Evolutionary conservation across 2,113 vertebrate species (phyloP).

Genomic region (Channa maculata): DNA sequence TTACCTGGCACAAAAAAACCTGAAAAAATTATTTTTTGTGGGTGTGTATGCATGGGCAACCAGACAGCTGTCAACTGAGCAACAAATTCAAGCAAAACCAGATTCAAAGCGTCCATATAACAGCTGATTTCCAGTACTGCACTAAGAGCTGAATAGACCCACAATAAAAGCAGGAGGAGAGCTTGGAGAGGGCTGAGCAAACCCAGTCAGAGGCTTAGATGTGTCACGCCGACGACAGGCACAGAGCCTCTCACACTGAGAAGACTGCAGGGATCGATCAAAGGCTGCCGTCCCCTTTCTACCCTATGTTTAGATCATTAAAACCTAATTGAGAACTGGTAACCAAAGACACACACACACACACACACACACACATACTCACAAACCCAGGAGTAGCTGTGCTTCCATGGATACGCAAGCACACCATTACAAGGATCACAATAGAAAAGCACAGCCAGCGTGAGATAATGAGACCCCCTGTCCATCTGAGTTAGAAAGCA

Average conservation of each 20-base stretch:
- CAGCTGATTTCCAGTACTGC: conserved; percentile 13
- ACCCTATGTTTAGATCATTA: conserved; percentile 61
- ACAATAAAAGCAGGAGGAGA: conserved; percentile 10
- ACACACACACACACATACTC: conserved; percentile 9
- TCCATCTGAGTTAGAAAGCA: conserved; percentile 53
- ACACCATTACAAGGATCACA: conserved; percentile 35
- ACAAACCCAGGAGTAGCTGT: neutral
- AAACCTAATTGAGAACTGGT: conserved; percentile 59
- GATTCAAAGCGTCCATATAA: neutral
- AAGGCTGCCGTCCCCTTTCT: conserved; percentile 43
- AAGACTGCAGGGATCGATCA: conserved; percentile 65
- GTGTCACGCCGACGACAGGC: conserved; percentile 41
- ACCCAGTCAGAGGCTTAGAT: conserved; percentile 40
- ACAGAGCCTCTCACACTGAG: conserved; percentile 40
- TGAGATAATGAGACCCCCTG: conserved; percentile 52
- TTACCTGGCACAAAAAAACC: too few species aligned
- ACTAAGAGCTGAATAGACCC: conserved; percentile 18
- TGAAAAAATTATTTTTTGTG: too few species aligned
- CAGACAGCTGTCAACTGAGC: neutral
- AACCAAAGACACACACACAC: conserved; percentile 24
- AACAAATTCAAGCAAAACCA: conserved; percentile 34
- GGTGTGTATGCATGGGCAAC: too few species aligned
- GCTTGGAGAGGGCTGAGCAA: conserved; percentile 16
- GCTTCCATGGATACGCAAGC: conserved; percentile 24
- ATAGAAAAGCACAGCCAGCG: conserved; percentile 34